Evolutionary conservation across 2,113 vertebrate genomes (phyloP).

Genomic region (Columba livia): DNA sequence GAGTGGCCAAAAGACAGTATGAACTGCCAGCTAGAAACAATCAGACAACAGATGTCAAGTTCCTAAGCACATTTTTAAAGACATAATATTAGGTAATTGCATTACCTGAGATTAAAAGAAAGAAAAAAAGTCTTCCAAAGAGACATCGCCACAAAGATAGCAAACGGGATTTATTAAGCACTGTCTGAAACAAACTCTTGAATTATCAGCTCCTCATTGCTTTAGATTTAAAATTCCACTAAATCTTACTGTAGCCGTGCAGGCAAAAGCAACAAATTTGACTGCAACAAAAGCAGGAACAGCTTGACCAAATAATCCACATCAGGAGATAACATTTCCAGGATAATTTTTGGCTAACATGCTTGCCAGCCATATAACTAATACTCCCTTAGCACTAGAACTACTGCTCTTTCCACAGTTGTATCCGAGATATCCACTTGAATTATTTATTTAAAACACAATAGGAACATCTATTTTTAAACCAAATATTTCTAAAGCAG

Average conservation of each 20-base stretch:
- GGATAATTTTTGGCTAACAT: neutral
- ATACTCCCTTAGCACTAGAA: neutral
- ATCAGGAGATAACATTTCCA: neutral
- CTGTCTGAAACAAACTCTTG: neutral
- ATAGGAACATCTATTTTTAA: neutral
- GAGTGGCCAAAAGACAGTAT: slow-evolving; percentile 86
- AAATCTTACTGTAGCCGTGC: neutral
- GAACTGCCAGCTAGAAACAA: slow-evolving; percentile 78
- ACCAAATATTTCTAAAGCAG: neutral
- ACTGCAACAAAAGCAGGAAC: neutral
- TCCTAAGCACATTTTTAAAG: neutral
- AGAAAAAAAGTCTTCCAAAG: neutral
- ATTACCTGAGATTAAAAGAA: neutral
- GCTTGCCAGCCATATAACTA: neutral
- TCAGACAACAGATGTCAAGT: neutral
- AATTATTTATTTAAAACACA: neutral
- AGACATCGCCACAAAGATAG: neutral
- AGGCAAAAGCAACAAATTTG: neutral
- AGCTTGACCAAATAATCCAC: neutral
- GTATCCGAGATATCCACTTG: neutral
- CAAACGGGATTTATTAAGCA: neutral
- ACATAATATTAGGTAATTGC: neutral
- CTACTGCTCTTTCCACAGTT: neutral
- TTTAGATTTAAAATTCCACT: neutral
- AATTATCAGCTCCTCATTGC: neutral